phyloP scores from a whole-genome alignment of 1,140 invertebrate genomes.

The Cecropterus lyciades region DNA sequence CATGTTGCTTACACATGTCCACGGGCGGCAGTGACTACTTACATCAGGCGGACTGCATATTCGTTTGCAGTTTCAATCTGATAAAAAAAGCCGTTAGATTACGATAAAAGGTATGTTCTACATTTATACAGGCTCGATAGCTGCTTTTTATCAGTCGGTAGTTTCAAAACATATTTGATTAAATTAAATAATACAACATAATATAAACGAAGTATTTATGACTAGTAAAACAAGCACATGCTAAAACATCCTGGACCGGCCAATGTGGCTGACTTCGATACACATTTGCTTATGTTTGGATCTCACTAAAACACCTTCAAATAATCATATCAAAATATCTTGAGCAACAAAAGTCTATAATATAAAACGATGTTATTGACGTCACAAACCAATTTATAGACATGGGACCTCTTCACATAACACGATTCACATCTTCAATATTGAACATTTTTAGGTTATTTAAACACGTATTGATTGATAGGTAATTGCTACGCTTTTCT shows the following conservation, averaged over 20 bases:
- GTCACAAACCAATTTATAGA: slow-evolving; percentile 33
- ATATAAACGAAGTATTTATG: slow-evolving; percentile 79
- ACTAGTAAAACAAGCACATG: slow-evolving; percentile 75
- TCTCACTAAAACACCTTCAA: slow-evolving; percentile 57
- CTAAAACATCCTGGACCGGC: slow-evolving; percentile 42
- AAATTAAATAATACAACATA: slow-evolving; percentile 72
- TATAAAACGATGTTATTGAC: slow-evolving; percentile 35
- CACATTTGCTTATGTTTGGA: slow-evolving; percentile 51
- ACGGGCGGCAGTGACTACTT: too few relatives aligned
- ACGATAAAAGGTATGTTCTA: too few relatives aligned
- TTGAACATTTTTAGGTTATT: background rate
- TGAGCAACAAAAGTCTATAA: slow-evolving; percentile 37
- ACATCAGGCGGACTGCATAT: too few relatives aligned
- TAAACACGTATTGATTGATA: background rate
- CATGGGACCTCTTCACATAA: slow-evolving; percentile 10
- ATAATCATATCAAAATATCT: slow-evolving; percentile 59
- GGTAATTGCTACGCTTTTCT: slow-evolving; percentile 61
- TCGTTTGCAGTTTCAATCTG: too few relatives aligned
- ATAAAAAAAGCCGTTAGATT: too few relatives aligned
- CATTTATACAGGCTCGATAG: too few relatives aligned
- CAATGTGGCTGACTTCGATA: slow-evolving; percentile 49
- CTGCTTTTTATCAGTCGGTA: too few relatives aligned
- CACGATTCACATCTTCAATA: slow-evolving; percentile 10
- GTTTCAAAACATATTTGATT: slow-evolving; percentile 34
- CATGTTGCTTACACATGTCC: too few relatives aligned